Evolutionary conservation across 2,888 invertebrate genomes (phyloP).

Genomic region (Alentia gelatinosa): DNA sequence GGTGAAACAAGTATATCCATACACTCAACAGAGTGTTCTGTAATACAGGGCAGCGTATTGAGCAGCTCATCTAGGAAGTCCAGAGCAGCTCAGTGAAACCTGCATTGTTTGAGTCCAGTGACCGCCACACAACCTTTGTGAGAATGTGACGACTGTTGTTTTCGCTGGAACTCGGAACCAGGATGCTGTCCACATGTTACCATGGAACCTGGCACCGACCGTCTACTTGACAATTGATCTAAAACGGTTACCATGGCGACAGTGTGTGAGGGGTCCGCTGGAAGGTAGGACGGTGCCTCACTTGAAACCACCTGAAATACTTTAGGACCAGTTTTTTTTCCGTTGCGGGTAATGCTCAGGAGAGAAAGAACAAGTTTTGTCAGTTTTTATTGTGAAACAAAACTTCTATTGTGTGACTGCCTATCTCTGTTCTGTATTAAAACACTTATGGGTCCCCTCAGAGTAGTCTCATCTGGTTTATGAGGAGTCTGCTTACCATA

Average conservation of each 20-base stretch:
- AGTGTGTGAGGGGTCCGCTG: background rate
- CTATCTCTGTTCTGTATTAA: too few species aligned
- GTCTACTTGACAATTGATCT: slow-evolving; percentile 2
- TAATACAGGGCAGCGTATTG: too few species aligned
- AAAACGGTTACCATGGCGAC: background rate
- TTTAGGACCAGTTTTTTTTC: background rate
- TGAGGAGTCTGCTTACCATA: too few species aligned
- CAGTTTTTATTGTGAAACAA: too few species aligned
- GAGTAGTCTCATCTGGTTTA: too few species aligned
- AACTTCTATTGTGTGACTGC: too few species aligned
- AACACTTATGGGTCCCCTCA: too few species aligned
- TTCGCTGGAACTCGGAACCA: background rate
- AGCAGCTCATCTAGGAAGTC: too few species aligned
- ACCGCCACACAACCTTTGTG: background rate
- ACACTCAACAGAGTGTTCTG: too few species aligned
- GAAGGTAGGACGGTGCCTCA: background rate
- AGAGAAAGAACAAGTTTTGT: too few species aligned
- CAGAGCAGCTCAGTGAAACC: background rate
- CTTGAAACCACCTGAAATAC: background rate
- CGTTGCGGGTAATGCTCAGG: too few species aligned
- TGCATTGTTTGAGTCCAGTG: background rate
- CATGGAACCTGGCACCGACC: background rate
- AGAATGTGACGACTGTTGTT: background rate
- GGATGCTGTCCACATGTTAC: background rate
- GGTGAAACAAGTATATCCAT: too few species aligned